Conservation (phyloP, 2,113 vertebrate species). For the Chaetops frenatus region DNA sequence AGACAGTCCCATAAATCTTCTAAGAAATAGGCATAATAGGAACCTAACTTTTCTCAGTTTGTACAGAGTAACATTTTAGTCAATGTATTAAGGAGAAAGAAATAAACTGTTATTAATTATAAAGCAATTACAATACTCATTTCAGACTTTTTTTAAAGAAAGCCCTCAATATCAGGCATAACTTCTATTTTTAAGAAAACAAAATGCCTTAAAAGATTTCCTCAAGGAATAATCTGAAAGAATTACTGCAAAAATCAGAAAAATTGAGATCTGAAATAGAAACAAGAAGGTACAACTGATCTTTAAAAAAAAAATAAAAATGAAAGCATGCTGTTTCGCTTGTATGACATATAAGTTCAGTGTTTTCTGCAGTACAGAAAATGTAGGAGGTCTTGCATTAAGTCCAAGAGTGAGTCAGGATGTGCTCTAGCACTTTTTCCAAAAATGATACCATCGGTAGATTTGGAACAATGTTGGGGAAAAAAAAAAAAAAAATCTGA, state of each 20-base stretch:
- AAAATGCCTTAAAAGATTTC: not conserved
- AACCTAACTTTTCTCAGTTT: not conserved
- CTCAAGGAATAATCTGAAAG: not conserved
- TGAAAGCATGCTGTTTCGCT: fast-evolving
- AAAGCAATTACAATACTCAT: not conserved
- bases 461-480: not conserved
- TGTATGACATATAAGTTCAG: not conserved
- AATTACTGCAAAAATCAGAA: not conserved
- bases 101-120: not conserved
- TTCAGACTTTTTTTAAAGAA: not conserved
- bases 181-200: not conserved
- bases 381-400: not conserved
- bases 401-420: not conserved
- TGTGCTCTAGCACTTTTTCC: not conserved
- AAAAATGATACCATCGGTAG: not conserved
- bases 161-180: not conserved
- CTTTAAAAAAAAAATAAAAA: not conserved
- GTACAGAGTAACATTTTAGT: not conserved
- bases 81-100: not conserved
- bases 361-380: not conserved
- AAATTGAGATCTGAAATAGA: not conserved
- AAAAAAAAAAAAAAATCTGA: no score
- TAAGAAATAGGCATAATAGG: not conserved
- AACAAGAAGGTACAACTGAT: not conserved
- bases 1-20: not conserved